A percentile compares a stretch with the other conserved stretches of the same genome.
These are phyloP conservation scores for Poicephalus gulielmi DNA, from an alignment of 2,113 vertebrate species.

Conservation along the genomic window DNA sequence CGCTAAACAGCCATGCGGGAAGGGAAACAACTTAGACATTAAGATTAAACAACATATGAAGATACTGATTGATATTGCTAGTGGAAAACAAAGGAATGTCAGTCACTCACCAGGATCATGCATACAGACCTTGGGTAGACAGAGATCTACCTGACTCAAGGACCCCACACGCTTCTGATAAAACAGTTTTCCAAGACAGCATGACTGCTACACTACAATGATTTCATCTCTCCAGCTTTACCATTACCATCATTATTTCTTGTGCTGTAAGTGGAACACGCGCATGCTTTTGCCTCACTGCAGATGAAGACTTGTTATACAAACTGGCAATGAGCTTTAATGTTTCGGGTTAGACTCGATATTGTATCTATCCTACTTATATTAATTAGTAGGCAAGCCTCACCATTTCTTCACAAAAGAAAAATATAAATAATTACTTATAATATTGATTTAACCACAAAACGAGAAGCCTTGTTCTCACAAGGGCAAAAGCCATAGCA, in stretches of 20 bases:
- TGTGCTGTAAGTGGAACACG: background rate
- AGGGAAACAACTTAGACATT: background rate
- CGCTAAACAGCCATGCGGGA: background rate
- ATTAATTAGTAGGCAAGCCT: slow-evolving; percentile 61
- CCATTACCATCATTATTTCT: background rate
- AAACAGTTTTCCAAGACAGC: background rate
- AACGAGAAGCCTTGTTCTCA: background rate
- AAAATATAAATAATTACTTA: slow-evolving; percentile 67
- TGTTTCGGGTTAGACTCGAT: background rate
- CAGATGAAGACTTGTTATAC: background rate
- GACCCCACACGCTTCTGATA: background rate
- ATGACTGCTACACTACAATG: background rate
- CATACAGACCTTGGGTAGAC: background rate
- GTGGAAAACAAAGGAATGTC: background rate
- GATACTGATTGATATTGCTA: background rate
- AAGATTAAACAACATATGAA: background rate
- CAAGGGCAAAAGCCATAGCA: slow-evolving; percentile 31
- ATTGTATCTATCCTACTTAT: slow-evolving; percentile 23
- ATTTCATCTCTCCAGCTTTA: background rate
- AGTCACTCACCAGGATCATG: background rate
- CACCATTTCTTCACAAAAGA: slow-evolving; percentile 24
- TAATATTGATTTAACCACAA: slow-evolving; percentile 60
- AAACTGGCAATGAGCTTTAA: background rate
- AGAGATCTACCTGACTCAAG: background rate
- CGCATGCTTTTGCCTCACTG: background rate